phyloP scores from a whole-genome alignment of 1,140 invertebrate genomes.

The Nomia melanderi region DNA sequence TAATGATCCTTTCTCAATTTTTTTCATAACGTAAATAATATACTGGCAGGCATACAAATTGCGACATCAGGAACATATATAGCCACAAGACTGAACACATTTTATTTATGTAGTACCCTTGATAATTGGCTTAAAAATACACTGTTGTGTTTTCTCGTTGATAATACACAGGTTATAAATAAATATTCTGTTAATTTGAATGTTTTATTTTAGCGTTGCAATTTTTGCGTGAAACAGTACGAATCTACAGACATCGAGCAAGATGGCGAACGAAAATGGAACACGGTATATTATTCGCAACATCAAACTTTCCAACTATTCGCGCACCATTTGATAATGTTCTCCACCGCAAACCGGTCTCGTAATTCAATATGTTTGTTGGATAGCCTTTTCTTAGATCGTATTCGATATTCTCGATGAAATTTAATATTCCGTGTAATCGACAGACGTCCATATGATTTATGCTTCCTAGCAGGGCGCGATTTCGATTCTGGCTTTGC shows the following conservation, averaged over 20 bases:
- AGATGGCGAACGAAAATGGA: background rate
- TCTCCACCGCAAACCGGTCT: conserved; percentile 23
- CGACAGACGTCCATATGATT: conserved; percentile 22
- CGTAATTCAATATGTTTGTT: conserved; percentile 54
- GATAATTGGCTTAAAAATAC: too few relatives aligned
- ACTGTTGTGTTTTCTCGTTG: too few relatives aligned
- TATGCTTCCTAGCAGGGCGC: background rate
- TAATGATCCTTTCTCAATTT: background rate
- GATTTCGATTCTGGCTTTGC: background rate
- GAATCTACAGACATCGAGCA: too few relatives aligned
- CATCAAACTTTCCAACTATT: background rate
- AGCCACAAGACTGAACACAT: too few relatives aligned
- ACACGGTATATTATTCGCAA: background rate
- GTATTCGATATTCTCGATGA: conserved; percentile 40
- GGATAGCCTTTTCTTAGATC: conserved; percentile 27
- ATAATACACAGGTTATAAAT: too few relatives aligned
- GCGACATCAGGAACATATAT: background rate
- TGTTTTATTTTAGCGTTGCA: background rate
- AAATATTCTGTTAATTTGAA: too few relatives aligned
- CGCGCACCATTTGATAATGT: conserved; percentile 2
- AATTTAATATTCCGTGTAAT: conserved; percentile 52
- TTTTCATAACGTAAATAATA: background rate
- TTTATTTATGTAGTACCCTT: too few relatives aligned
- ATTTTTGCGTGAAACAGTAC: background rate
- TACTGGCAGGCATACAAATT: background rate